These are phyloP conservation scores for Deilephila porcellus DNA, from an alignment of 2,888 invertebrate genomes.

Conservation along the genomic window DNA sequence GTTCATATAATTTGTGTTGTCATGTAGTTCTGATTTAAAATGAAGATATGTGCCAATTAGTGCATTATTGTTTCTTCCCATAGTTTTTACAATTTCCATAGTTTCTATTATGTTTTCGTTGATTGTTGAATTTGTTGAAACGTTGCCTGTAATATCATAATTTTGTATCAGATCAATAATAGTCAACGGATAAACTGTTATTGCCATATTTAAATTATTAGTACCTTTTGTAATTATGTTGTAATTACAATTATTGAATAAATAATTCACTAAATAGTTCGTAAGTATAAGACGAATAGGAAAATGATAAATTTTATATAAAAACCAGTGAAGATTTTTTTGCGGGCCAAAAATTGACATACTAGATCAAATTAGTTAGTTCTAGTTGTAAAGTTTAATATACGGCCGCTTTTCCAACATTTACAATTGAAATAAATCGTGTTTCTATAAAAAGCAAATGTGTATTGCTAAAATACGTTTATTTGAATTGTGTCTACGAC, in stretches of 20 bases:
- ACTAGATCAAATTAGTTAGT: neutral
- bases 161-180: no score
- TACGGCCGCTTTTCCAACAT: neutral
- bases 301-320: neutral
- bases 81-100: neutral
- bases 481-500: neutral
- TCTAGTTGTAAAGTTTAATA: neutral
- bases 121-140: neutral
- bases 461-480: neutral
- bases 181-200: no score
- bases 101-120: neutral
- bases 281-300: neutral
- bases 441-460: neutral
- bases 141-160: no score
- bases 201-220: no score
- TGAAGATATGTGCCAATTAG: neutral
- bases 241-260: no score
- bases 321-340: neutral
- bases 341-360: slow-evolving; percentile 5
- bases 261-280: neutral
- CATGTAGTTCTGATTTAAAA: neutral
- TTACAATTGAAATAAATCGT: neutral
- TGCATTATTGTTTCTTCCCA: neutral
- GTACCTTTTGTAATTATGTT: no score
- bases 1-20: neutral